Conservation (phyloP, 2,113 vertebrate species). For the Astur gentilis region DNA sequence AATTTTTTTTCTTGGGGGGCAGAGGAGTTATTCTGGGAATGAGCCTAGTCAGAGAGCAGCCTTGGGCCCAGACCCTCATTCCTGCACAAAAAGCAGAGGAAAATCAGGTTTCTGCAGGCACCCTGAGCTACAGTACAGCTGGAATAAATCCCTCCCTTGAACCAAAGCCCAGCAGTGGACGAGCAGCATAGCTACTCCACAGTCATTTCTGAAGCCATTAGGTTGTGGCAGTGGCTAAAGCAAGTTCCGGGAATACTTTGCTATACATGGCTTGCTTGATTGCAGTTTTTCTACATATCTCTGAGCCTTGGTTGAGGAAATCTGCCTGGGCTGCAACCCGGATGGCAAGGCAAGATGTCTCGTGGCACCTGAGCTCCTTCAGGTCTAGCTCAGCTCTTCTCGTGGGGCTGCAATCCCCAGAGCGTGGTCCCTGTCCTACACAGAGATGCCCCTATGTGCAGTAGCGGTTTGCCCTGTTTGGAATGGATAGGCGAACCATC, state of each 20-base stretch:
- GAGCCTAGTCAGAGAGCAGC: constrained; percentile 13
- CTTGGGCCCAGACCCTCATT: background rate
- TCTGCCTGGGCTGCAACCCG: background rate
- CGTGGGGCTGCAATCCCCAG: background rate
- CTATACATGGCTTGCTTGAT: fast-evolving
- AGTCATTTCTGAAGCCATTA: background rate
- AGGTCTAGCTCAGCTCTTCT: background rate
- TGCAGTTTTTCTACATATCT: background rate
- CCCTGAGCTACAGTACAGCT: background rate
- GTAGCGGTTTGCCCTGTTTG: background rate
- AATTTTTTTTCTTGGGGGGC: constrained; percentile 31
- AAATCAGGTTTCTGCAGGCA: background rate
- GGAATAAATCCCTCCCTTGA: background rate
- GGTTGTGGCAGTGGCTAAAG: background rate
- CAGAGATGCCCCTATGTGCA: fast-evolving
- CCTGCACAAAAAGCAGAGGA: background rate
- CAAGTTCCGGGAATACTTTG: background rate
- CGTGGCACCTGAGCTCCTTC: background rate
- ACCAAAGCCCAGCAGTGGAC: background rate
- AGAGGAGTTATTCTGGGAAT: constrained; percentile 28
- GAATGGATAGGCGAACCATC: background rate
- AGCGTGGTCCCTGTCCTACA: background rate
- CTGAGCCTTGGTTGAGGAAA: background rate
- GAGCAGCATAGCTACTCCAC: background rate
- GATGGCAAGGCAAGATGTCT: background rate